Evolutionary conservation across 2,113 vertebrate genomes (phyloP).

Genomic region (Aramus guarauna): DNA sequence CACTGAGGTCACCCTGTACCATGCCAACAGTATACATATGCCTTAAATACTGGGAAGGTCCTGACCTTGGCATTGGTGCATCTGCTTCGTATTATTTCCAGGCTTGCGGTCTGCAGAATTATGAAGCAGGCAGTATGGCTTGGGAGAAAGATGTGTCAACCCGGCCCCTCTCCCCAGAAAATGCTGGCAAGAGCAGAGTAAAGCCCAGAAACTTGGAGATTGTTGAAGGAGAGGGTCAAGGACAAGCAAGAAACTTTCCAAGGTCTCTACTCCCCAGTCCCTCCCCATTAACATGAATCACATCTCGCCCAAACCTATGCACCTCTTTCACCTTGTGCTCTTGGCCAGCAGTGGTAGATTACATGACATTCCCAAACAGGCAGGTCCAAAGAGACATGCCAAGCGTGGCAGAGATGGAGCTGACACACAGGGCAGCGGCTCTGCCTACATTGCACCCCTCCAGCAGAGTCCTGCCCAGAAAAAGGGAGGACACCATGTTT

Average conservation of each 20-base stretch:
- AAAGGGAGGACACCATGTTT: not conserved
- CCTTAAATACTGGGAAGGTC: conserved; percentile 5
- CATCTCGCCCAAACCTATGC: not conserved
- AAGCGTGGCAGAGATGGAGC: not conserved
- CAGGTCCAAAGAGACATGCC: not conserved
- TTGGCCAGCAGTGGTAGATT: not conserved
- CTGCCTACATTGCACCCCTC: not conserved
- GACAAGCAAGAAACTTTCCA: not conserved
- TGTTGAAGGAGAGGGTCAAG: not conserved
- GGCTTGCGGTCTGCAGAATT: not conserved
- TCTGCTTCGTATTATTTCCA: not conserved
- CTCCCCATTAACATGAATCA: accelerated
- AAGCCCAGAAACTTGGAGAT: not conserved
- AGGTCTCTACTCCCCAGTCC: not conserved
- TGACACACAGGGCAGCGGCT: not conserved
- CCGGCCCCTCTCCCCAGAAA: not conserved
- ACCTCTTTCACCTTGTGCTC: not conserved
- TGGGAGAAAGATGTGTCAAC: not conserved
- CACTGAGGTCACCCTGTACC: conserved; percentile 1
- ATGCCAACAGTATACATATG: not conserved
- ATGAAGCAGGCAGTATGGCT: not conserved
- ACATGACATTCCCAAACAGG: not conserved
- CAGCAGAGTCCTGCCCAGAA: not conserved
- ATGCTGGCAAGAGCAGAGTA: not conserved
- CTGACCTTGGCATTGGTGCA: not conserved